These are phyloP conservation scores for Geodia barretti DNA, from an alignment of 37 sponge, comb jelly and placozoan genomes.

Conservation along the genomic window DNA sequence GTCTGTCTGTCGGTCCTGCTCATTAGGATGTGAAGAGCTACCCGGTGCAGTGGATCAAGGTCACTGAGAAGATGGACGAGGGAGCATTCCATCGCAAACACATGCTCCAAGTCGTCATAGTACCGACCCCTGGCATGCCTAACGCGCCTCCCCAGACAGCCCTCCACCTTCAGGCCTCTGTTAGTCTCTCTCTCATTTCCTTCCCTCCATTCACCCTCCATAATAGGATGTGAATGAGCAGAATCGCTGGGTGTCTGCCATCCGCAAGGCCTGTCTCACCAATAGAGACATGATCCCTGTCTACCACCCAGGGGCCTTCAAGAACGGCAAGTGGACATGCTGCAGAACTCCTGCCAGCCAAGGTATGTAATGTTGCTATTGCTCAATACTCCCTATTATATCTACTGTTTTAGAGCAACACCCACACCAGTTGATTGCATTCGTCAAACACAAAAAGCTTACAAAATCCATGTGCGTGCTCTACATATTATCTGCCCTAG, in stretches of 20 bases:
- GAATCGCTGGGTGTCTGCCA: conserved; percentile 92
- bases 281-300: conserved; percentile 83
- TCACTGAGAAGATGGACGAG: conserved; percentile 87
- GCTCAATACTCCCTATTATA: neutral
- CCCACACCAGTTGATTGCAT: too few relatives aligned
- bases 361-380: conserved; percentile 20
- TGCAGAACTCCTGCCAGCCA: conserved; percentile 69
- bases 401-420: too few relatives aligned
- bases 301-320: conserved; percentile 91
- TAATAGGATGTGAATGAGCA: conserved; percentile 92
- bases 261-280: conserved; percentile 90
- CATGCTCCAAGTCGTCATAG: conserved; percentile 84
- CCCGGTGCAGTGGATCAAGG: conserved; percentile 75
- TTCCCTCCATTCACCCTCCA: neutral
- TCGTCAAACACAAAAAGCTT: too few relatives aligned
- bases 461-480: too few relatives aligned
- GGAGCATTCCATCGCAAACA: conserved; percentile 82
- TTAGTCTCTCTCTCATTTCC: conserved; percentile 33
- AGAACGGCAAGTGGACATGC: conserved; percentile 90
- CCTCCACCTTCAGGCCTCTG: conserved; percentile 75
- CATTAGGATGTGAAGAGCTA: conserved; percentile 69
- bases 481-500: too few relatives aligned
- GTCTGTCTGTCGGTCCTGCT: neutral
- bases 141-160: conserved; percentile 20
- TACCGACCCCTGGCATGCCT: conserved; percentile 1